Evolutionary conservation across 2,888 invertebrate species (phyloP).

Genomic region (Crioceris asparagi): DNA sequence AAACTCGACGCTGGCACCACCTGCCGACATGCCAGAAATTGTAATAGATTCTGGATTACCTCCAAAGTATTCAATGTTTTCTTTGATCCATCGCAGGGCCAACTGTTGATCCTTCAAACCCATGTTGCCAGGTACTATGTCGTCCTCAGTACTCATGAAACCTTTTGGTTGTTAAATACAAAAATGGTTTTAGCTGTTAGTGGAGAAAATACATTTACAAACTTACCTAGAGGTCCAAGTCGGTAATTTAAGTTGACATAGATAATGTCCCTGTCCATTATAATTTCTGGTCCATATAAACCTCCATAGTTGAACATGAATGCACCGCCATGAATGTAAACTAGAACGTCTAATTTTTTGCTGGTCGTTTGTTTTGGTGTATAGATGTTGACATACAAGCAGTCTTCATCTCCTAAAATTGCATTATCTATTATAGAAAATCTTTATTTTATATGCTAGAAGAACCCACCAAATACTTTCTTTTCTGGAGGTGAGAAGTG

Average conservation of each 20-base stretch:
- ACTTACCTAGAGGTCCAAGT: slow-evolving; percentile 53
- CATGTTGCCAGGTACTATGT: slow-evolving; percentile 55
- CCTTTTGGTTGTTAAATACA: slow-evolving; percentile 46
- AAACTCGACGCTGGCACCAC: slow-evolving; percentile 64
- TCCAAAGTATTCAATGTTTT: slow-evolving; percentile 58
- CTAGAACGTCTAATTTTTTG: slow-evolving; percentile 48
- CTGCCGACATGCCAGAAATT: slow-evolving; percentile 60
- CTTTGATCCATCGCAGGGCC: slow-evolving; percentile 58
- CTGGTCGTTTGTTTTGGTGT: slow-evolving; percentile 41
- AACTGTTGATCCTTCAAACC: slow-evolving; percentile 65
- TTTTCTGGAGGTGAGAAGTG: slow-evolving; percentile 19
- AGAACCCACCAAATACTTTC: neutral
- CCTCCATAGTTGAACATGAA: slow-evolving; percentile 55
- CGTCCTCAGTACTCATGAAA: slow-evolving; percentile 64
- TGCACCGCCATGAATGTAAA: slow-evolving; percentile 57
- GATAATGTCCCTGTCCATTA: slow-evolving; percentile 56
- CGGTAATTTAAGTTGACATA: slow-evolving; percentile 61
- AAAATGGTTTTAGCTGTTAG: neutral
- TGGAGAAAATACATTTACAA: neutral
- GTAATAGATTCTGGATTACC: slow-evolving; percentile 61
- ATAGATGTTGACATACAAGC: slow-evolving; percentile 53
- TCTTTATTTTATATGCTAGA: neutral
- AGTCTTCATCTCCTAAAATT: slow-evolving; percentile 53
- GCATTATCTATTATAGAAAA: slow-evolving; percentile 9
- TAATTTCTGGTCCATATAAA: slow-evolving; percentile 43